Evolutionary conservation across 1,140 invertebrate species (phyloP), one percentile per base, ranked within the genome.

Genomic region (Leptopilina boulardi): DNA sequence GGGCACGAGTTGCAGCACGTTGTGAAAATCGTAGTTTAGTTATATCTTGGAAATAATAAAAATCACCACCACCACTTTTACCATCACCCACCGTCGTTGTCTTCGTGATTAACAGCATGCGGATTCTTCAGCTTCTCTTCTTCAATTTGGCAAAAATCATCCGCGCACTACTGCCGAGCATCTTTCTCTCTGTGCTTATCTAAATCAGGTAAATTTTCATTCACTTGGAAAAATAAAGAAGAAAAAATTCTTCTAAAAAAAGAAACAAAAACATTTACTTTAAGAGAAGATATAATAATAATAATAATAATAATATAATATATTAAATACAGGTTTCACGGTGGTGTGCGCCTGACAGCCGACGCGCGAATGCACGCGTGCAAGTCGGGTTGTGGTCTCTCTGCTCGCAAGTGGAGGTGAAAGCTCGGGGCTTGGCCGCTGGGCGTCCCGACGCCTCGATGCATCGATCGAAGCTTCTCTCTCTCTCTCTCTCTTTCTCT

Each of bases 381-480:
- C 75, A 79, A 79, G 77, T 71, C 73, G 78, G 73, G 73, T 80
- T 66, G 79, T 79, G 72, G 77, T 82, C 81, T 80, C 75, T 54
- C 51, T 66, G 77, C 80, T 76, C 82, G 34, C 81, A 74, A 82
- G 59, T 77, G 78, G 81, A 82, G 80, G 81, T 80, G 83, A 83
- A 83, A 75, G 82, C 84, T 87, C 79, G 79, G 85, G 82, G 84
- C 84, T 84, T 88, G 87, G 86, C 85, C 83, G 85, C 84, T 83
- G 83, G 84, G 85, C 82, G 80, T 83, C 83, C 78, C 82, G 83
- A 85, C 86, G 86, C 87, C 86, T 87, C 87, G 86, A 88, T 87
- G 85, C 85, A 87, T 89, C 87, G 87, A 89, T 89, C 87, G 84
- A 73, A 74, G 70, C 78, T 80, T 78, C 82, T 79, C 78, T 83